These are phyloP conservation scores for Bicyclus anynana DNA, from an alignment of 1,140 invertebrate species.

Conservation along the genomic window DNA sequence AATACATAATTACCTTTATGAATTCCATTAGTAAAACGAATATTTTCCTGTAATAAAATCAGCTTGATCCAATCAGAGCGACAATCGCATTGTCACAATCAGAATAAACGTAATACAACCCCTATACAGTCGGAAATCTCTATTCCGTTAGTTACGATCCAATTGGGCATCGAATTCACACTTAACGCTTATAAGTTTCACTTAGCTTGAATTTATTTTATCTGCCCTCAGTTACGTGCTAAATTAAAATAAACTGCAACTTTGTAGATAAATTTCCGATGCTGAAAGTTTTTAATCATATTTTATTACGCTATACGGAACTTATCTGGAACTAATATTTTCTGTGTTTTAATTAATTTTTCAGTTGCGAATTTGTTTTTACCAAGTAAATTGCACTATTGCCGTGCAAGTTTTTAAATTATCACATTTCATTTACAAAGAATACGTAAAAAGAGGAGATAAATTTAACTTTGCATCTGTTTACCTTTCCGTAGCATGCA, in stretches of 20 bases:
- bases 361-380: background rate
- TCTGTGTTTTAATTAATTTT: background rate
- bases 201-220: conserved; percentile 23
- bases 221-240: conserved; percentile 2
- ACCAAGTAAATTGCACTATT: background rate
- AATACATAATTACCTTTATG: no score
- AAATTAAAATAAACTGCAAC: conserved; percentile 23
- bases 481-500: no score
- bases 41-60: no score
- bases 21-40: no score
- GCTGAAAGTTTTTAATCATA: conserved; percentile 20
- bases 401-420: no score
- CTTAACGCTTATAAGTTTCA: conserved; percentile 24
- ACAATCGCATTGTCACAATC: background rate
- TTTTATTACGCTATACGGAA: conserved; percentile 12
- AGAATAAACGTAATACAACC: background rate
- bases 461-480: no score
- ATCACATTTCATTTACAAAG: no score
- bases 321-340: background rate
- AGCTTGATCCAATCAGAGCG: background rate
- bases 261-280: conserved; percentile 18
- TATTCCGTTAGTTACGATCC: conserved; percentile 14
- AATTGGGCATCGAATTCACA: conserved; percentile 17
- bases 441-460: no score
- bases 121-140: conserved; percentile 9